phyloP scores from a whole-genome alignment of 2,888 invertebrate species.

The Pristionchus fissidentatus region DNA sequence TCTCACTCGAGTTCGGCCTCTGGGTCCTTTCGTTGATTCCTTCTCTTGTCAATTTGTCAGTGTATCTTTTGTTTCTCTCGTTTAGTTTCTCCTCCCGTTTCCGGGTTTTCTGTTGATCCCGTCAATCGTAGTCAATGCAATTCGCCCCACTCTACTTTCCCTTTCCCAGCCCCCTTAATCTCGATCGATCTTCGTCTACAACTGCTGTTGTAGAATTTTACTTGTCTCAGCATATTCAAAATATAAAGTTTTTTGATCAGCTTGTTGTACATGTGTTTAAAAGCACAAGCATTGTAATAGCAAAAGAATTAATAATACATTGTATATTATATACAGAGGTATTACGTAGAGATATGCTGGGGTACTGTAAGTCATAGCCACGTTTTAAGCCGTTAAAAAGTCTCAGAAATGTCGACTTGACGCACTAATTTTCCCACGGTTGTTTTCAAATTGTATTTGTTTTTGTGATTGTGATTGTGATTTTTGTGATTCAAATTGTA shows the following conservation, averaged over 20 bases:
- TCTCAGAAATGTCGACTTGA: no score
- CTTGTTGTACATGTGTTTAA: not conserved
- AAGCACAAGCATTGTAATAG: not conserved
- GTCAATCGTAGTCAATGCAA: constrained; percentile 20
- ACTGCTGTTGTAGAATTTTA: constrained; percentile 3
- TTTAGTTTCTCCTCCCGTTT: not conserved
- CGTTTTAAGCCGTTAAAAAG: no score
- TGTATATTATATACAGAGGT: no score
- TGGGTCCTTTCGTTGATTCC: not conserved
- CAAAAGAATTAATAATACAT: not conserved
- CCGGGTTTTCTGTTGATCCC: constrained; percentile 12
- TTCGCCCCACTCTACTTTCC: not conserved
- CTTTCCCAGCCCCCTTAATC: constrained; percentile 10
- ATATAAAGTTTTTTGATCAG: not conserved
- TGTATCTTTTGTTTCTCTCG: constrained; percentile 16
- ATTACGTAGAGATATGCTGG: no score
- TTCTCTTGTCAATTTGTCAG: constrained; percentile 43
- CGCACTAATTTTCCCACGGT: no score
- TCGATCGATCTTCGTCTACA: not conserved
- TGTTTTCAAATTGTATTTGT: not conserved
- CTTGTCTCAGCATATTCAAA: constrained; percentile 11
- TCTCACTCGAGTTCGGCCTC: not conserved
- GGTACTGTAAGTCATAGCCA: no score
- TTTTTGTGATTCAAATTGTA: no score
- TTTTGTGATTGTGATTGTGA: no score